Evolutionary conservation across 2,797 vertebrate genomes (phyloP).

Genomic region (Selene dorsalis): DNA sequence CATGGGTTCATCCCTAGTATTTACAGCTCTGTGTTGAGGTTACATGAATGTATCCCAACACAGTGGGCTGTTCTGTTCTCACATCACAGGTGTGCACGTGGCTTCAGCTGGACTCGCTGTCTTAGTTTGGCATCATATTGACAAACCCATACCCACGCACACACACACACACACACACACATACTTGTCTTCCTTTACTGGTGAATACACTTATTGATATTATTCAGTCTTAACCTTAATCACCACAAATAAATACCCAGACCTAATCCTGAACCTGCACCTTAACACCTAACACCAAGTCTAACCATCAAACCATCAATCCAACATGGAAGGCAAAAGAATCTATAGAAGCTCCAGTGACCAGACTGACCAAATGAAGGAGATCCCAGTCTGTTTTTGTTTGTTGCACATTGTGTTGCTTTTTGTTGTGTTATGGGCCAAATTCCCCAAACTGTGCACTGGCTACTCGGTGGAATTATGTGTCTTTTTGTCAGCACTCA

Average conservation of each 20-base stretch:
- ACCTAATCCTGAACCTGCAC: too few species aligned
- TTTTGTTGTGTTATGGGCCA: slow-evolving; percentile 48
- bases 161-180: too few species aligned
- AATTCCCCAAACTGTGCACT: slow-evolving; percentile 33
- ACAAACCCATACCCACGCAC: too few species aligned
- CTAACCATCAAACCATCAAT: background rate
- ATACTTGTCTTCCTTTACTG: background rate
- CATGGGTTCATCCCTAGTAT: too few species aligned
- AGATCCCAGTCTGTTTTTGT: slow-evolving; percentile 26
- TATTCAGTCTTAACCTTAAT: too few species aligned
- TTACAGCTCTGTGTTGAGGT: too few species aligned
- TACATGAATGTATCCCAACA: slow-evolving; percentile 6
- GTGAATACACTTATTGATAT: background rate
- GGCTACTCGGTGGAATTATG: slow-evolving; percentile 8
- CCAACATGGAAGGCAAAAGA: background rate
- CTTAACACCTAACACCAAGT: too few species aligned
- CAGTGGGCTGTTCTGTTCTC: slow-evolving; percentile 59
- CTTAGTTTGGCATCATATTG: slow-evolving; percentile 49
- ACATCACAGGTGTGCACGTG: slow-evolving; percentile 64
- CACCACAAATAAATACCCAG: too few species aligned
- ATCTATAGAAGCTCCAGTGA: too few species aligned
- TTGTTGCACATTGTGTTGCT: slow-evolving; percentile 32
- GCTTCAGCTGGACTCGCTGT: slow-evolving; percentile 60
- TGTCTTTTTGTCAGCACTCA: slow-evolving; percentile 17
- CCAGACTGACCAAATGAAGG: slow-evolving; percentile 35